Percentiles rank a stretch among this genome's conserved stretches.
Evolutionary conservation across 2,113 vertebrate species (phyloP).

Genomic region (Aptenodytes forsteri): DNA sequence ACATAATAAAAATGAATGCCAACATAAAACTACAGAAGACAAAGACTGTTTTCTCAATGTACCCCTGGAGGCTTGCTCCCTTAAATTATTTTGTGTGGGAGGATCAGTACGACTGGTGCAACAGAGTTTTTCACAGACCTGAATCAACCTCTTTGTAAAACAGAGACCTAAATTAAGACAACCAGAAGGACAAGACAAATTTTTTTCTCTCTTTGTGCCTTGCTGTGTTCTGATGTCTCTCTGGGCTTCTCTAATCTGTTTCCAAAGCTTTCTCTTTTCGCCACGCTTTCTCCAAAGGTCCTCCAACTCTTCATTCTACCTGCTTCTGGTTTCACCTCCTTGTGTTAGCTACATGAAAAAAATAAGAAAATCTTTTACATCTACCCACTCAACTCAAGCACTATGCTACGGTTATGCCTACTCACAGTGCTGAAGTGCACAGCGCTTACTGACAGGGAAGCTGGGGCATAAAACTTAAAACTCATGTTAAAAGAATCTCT

Average conservation of each 20-base stretch:
- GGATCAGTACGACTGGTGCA: neutral
- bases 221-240: neutral
- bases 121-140: neutral
- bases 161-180: neutral
- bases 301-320: neutral
- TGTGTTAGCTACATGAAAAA: neutral
- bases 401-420: neutral
- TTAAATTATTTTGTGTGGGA: neutral
- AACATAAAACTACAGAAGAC: neutral
- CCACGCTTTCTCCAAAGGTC: neutral
- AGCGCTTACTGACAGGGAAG: fast-evolving
- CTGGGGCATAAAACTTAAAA: neutral
- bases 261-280: neutral
- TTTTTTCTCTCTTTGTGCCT: neutral
- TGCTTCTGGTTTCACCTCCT: neutral
- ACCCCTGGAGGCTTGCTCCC: neutral
- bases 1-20: neutral
- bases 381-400: neutral
- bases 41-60: neutral
- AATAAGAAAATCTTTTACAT: neutral
- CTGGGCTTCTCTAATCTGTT: neutral
- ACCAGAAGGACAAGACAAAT: neutral
- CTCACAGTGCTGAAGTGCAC: neutral
- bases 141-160: neutral
- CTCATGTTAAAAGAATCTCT: neutral